phyloP scores from a whole-genome alignment of 2,888 invertebrate genomes.

The Ormyrus nitidulus region DNA sequence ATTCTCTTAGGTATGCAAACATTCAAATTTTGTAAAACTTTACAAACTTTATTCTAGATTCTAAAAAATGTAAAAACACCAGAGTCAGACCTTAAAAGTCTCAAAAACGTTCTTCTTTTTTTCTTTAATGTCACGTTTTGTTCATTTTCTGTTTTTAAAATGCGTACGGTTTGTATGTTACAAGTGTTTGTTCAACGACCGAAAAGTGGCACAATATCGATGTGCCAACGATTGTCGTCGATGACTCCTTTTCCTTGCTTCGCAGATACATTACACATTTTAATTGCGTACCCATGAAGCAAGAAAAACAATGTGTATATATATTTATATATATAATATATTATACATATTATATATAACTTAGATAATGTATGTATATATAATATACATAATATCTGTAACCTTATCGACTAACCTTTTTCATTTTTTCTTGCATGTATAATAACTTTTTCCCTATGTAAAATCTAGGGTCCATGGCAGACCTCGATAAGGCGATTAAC shows the following conservation, averaged over 20 bases:
- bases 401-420: conserved; percentile 65
- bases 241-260: conserved; percentile 43
- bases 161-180: conserved; percentile 47
- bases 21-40: neutral
- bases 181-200: conserved; percentile 34
- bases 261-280: neutral
- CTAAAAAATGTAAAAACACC: conserved; percentile 3
- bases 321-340: conserved; percentile 59
- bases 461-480: conserved; percentile 68
- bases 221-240: conserved; percentile 33
- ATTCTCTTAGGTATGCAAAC: neutral
- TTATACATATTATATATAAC: conserved; percentile 63
- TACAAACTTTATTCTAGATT: neutral
- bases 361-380: conserved; percentile 61
- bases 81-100: conserved; percentile 41
- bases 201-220: conserved; percentile 41
- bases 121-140: conserved; percentile 33
- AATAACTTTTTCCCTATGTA: conserved; percentile 64
- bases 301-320: conserved; percentile 34
- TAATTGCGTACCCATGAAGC: conserved; percentile 16
- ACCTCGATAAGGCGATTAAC: conserved; percentile 72
- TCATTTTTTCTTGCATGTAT: conserved; percentile 61
- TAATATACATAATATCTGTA: conserved; percentile 68
- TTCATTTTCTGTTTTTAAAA: conserved; percentile 49
- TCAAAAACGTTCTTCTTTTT: conserved; percentile 40